Base-by-base conservation (phyloP, 2,113 vertebrate genomes). In the Myiagra hebetior region DNA sequence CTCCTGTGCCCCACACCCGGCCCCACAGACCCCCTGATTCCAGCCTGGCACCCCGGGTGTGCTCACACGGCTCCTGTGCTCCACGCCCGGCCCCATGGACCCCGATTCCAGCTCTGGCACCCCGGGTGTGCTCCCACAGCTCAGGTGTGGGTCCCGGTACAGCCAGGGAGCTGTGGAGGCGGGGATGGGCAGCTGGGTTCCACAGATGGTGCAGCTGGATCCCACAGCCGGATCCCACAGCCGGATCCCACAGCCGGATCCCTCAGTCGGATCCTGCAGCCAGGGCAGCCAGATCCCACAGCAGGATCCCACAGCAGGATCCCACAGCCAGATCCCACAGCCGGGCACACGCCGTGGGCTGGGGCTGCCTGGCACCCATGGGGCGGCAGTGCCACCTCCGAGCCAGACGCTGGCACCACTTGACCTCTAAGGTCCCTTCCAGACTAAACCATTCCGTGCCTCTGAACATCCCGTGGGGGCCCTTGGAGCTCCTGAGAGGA, bases 41-140 rank as follows among this genome's bases (percentile, higher is more conserved):
- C 37, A 37, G 37, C 37, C 37, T 37, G 37, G 37, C 37, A 37
- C 37, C 37, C 37, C 37, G 37, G 8, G 7, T 1, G 2, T 8
- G 18, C 18, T 14, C 22, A 63, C 53, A 6, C 1, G 1, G 42
- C n/a, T 14, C n/a, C 37, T 37, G 37, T 37, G 37, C 37, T 10
- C 37, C 37, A 37, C 37, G 37, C 37, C 37, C 37, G 37, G 37
- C 37, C 37, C 37, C 37, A 37, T 10, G 8, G 37, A 37, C 37
- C 37, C 37, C 37, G 37, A 37, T 37, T 37, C 37, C 37, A 37
- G 37, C 37, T n/a, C n/a, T n/a, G n/a, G n/a, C n/a, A n/a, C n/a
- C n/a, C n/a, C 1, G 2, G 8, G 7, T 1, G 2, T 8, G 18
- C 18, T 14, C 22, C 78, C 53, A 6, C 1, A 1, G 42, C n/a